Evolutionary conservation across 2,113 vertebrate genomes (phyloP), one percentile per base, ranked within the genome.

Genomic region (Clarias batrachus): DNA sequence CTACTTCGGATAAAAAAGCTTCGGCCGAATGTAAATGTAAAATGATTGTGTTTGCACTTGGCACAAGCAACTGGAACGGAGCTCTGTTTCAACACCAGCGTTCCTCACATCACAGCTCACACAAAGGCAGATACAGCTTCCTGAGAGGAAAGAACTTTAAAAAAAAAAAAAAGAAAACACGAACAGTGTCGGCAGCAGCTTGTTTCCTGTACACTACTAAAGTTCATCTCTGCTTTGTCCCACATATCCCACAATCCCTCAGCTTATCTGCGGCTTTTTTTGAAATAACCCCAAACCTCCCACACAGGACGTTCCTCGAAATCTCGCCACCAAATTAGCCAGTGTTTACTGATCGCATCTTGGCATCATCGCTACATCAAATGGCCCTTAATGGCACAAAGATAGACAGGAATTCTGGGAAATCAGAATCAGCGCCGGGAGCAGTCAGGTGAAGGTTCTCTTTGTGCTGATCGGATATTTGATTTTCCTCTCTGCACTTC

Each of bases 81-180:
- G 88, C 89, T 88, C 92, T 91, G 93, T 94, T 94, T 94, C 92
- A 94, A 94, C 93, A 94, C 93, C 82, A 88, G 86, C 23, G 87
- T 90, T 86, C 91, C 91, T 93, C 92, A 93, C 86, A 91, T 89
- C 92, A 90, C 87, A 91, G 90, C 91, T 88, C 89, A 91, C 92
- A 92, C 92, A 94, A 93, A 94, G 92, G 93, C 93, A 94, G 92
- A 94, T 93, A 92, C 91, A 91, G 93, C 93, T 95, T 95, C 94
- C 94, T 95, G 92, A 94, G 91, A 94, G 94, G 93, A 94, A 94
- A 71, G 62, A 78, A 65, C 48, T 30, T 70, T 37, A 30, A 33
- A 33, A 70, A 70, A 70, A 70, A 76, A 60, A 79, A 68, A 63
- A 85, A 59, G 88, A 91, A 87, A 91, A 48, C 48, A 48, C 48